Conservation (phyloP, 2,113 vertebrate genomes). For the Catharus fuscescens region DNA sequence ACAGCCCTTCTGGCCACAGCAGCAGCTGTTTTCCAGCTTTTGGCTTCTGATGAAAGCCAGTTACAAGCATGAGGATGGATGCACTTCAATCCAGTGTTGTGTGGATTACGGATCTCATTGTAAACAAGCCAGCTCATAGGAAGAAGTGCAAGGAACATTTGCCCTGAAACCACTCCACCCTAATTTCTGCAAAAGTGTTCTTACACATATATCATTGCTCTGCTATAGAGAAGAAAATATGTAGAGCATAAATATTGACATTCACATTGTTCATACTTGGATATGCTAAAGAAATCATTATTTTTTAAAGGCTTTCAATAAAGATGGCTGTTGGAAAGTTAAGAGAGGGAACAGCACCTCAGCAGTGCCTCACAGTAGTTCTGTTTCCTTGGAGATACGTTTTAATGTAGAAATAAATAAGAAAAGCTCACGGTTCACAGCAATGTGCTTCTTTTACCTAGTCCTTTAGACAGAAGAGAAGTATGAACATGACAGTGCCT, state of each 20-base stretch:
- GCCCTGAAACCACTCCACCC: constrained; percentile 27
- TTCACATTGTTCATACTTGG: constrained; percentile 21
- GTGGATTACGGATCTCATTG: constrained; percentile 49
- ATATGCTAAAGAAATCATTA: constrained; percentile 23
- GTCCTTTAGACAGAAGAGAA: not conserved
- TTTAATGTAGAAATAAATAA: constrained; percentile 43
- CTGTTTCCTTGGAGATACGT: constrained; percentile 66
- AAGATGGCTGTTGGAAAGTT: constrained; percentile 32
- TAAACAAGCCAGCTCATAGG: constrained; percentile 52
- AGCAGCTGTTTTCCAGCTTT: constrained; percentile 33
- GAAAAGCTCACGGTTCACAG: not conserved
- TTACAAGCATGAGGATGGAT: constrained; percentile 48
- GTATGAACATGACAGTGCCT: not conserved
- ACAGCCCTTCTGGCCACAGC: not conserved
- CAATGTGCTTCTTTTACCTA: not conserved
- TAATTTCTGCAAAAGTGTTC: constrained; percentile 67
- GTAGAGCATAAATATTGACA: constrained; percentile 34
- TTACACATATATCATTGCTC: constrained; percentile 13
- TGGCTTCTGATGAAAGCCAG: constrained; percentile 51
- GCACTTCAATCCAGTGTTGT: constrained; percentile 33
- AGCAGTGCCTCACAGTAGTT: not conserved
- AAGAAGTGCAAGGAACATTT: constrained; percentile 30
- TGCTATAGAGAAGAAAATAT: constrained; percentile 13
- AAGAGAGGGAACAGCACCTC: constrained; percentile 35
- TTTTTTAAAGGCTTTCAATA: constrained; percentile 24